phyloP scores from a whole-genome alignment of 1,140 invertebrate genomes.

The Samia ricini region DNA sequence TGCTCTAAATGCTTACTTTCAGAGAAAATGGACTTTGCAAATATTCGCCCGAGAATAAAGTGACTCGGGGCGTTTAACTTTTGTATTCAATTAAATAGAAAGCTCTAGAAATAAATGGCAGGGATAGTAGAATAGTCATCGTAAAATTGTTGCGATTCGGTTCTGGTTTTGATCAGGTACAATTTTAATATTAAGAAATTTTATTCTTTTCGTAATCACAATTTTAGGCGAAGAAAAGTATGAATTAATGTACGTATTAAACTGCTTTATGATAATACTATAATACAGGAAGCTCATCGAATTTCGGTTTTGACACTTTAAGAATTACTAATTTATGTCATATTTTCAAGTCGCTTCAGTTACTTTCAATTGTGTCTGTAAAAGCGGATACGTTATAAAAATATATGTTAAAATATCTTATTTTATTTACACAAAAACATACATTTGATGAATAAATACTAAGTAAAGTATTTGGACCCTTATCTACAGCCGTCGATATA shows the following conservation, averaged over 20 bases:
- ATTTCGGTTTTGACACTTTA: no score
- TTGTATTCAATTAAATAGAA: conserved; percentile 71
- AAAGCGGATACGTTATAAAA: no score
- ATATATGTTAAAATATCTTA: no score
- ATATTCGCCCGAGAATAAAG: conserved; percentile 56
- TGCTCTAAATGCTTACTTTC: conserved; percentile 59
- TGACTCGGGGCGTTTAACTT: conserved; percentile 59
- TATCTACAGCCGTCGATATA: neutral
- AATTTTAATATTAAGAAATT: conserved; percentile 21
- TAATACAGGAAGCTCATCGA: no score
- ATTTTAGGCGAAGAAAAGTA: neutral
- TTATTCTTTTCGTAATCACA: conserved; percentile 2
- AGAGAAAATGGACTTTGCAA: conserved; percentile 62
- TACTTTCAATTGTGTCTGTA: no score
- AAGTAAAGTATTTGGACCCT: neutral
- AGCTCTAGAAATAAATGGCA: conserved; percentile 50
- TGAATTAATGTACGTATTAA: neutral
- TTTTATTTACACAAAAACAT: neutral
- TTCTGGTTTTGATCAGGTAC: conserved; percentile 36
- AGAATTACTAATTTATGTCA: no score
- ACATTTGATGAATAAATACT: neutral
- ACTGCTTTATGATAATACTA: neutral
- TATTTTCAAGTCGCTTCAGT: no score
- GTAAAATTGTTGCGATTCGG: conserved; percentile 43
- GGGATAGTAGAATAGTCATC: conserved; percentile 38